Evolutionary conservation across 2,888 invertebrate genomes (phyloP).

Genomic region (Amblyteles armatorius): DNA sequence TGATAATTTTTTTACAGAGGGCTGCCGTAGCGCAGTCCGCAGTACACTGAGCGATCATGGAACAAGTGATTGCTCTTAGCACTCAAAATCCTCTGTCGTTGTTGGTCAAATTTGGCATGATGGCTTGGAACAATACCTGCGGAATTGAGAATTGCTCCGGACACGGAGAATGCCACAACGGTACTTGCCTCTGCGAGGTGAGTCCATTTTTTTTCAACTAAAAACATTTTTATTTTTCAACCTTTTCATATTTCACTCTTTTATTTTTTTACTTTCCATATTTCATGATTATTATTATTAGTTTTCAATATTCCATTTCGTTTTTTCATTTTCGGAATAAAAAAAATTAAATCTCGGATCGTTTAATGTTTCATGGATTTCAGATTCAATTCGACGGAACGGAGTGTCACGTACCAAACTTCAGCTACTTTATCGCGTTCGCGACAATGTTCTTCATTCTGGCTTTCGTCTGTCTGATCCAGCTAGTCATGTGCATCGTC

Average conservation of each 20-base stretch:
- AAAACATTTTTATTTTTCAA: neutral
- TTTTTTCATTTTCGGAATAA: neutral
- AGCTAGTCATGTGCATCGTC: slow-evolving; percentile 93
- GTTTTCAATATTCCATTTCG: too few relatives aligned
- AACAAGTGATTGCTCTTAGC: slow-evolving; percentile 83
- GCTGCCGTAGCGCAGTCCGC: slow-evolving; percentile 78
- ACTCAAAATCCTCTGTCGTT: slow-evolving; percentile 84
- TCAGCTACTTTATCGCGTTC: slow-evolving; percentile 90
- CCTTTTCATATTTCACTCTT: too few relatives aligned
- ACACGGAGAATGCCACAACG: slow-evolving; percentile 96
- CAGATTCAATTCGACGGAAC: slow-evolving; percentile 92
- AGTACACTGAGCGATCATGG: slow-evolving; percentile 80
- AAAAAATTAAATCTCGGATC: neutral
- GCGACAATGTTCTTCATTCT: slow-evolving; percentile 91
- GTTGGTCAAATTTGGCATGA: slow-evolving; percentile 83
- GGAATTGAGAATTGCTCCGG: slow-evolving; percentile 94
- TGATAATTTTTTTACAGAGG: slow-evolving; percentile 65
- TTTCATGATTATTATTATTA: too few relatives aligned
- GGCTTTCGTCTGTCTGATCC: slow-evolving; percentile 93
- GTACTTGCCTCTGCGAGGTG: slow-evolving; percentile 96
- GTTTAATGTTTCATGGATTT: slow-evolving; percentile 59
- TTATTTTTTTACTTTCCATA: too few relatives aligned
- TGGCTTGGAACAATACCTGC: slow-evolving; percentile 85
- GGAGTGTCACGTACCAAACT: slow-evolving; percentile 92
- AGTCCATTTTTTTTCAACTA: slow-evolving; percentile 78